Percentiles rank a stretch among this genome's conserved stretches.
phyloP scores from a whole-genome alignment of 1,140 invertebrate genomes.

The Maniola jurtina region DNA sequence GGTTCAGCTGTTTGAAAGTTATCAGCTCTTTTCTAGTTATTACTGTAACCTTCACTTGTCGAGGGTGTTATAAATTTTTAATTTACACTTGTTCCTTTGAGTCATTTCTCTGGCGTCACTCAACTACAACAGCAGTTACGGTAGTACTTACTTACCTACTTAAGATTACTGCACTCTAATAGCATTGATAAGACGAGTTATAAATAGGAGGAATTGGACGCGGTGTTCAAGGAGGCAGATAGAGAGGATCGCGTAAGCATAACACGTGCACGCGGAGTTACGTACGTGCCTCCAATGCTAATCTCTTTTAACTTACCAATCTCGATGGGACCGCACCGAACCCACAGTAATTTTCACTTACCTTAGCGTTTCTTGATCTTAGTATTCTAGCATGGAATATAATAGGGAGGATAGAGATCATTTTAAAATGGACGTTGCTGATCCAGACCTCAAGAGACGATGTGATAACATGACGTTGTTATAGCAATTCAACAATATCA shows the following conservation, averaged over 20 bases:
- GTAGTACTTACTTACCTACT: background rate
- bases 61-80: too few relatives aligned
- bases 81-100: too few relatives aligned
- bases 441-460: too few relatives aligned
- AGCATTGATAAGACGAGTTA: conserved; percentile 27
- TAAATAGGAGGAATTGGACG: conserved; percentile 28
- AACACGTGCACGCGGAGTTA: conserved; percentile 34
- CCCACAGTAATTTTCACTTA: conserved; percentile 7
- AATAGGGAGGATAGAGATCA: background rate
- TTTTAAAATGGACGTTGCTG: conserved; percentile 11
- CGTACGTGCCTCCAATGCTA: conserved; percentile 32
- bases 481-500: too few relatives aligned
- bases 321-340: conserved; percentile 23
- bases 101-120: too few relatives aligned
- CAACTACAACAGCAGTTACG: too few relatives aligned
- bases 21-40: too few relatives aligned
- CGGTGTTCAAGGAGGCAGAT: conserved; percentile 28
- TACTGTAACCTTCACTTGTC: too few relatives aligned
- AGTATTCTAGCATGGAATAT: background rate
- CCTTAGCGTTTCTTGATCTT: background rate
- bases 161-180: conserved; percentile 15
- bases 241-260: conserved; percentile 31
- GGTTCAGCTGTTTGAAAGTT: too few relatives aligned
- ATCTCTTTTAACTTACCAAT: conserved; percentile 28
- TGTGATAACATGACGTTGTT: too few relatives aligned